A percentile compares a stretch with the other conserved stretches of the same genome.
Conservation (phyloP, 2,113 vertebrate species). For the Callithrix jacchus region DNA sequence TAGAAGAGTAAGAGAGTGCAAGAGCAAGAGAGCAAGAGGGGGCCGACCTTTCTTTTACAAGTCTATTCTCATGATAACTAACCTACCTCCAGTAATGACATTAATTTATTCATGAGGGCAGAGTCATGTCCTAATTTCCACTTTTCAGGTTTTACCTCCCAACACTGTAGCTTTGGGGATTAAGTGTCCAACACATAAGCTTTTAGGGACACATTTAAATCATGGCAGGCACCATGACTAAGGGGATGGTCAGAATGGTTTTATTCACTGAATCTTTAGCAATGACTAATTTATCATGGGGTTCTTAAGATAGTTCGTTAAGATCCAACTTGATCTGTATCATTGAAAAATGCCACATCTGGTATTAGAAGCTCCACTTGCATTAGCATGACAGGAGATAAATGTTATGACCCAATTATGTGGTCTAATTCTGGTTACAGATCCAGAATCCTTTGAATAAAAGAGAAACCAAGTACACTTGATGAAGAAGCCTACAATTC, state of each 20-base stretch:
- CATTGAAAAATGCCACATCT: neutral
- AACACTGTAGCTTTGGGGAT: neutral
- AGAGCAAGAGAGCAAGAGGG: neutral
- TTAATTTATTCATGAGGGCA: neutral
- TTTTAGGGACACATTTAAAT: neutral
- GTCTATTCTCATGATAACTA: neutral
- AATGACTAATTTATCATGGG: neutral
- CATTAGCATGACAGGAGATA: neutral
- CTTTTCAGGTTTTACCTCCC: neutral
- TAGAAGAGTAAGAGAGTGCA: neutral
- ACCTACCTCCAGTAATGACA: neutral
- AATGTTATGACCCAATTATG: neutral
- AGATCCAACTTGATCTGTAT: neutral
- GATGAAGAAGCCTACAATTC: neutral
- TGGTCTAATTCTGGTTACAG: neutral
- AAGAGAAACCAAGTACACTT: neutral
- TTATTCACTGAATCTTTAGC: neutral
- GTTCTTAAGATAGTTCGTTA: neutral
- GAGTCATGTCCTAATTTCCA: neutral
- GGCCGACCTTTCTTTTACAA: neutral
- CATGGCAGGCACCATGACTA: neutral
- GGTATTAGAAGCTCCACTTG: neutral
- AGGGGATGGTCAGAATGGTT: too few species aligned
- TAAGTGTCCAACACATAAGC: neutral
- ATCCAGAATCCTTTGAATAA: neutral